These are phyloP conservation scores for Caenorhabditis plicata DNA, from an alignment of 2,888 invertebrate genomes.

Conservation along the genomic window DNA sequence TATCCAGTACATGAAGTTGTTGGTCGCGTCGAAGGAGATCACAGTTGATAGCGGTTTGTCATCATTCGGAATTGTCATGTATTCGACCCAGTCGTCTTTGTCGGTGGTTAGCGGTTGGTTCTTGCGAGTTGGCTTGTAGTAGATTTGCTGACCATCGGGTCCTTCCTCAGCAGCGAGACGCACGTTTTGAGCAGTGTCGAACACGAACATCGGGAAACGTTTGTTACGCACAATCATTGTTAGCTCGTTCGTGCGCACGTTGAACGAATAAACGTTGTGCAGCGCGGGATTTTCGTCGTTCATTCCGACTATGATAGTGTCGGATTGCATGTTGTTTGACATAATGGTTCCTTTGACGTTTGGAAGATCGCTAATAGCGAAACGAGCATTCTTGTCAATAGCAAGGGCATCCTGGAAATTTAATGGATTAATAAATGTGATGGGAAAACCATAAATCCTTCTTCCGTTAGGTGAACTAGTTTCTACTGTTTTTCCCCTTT, in stretches of 20 bases:
- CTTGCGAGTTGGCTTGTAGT: conserved; percentile 29
- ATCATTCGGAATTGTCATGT: conserved; percentile 54
- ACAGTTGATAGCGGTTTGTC: conserved; percentile 61
- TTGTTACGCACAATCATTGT: conserved; percentile 49
- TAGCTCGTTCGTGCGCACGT: conserved; percentile 57
- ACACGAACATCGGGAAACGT: conserved; percentile 57
- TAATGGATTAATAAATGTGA: not conserved
- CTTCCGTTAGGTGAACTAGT: too few species aligned
- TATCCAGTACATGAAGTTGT: conserved; percentile 61
- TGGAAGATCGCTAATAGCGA: conserved; percentile 49
- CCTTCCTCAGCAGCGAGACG: conserved; percentile 57
- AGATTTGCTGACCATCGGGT: conserved; percentile 51
- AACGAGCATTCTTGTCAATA: conserved; percentile 14
- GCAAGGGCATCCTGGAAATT: conserved; percentile 9
- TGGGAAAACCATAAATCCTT: not conserved
- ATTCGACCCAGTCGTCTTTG: conserved; percentile 54
- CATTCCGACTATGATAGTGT: conserved; percentile 53
- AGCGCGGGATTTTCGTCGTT: conserved; percentile 62
- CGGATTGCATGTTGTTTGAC: conserved; percentile 54
- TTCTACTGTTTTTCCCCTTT: too few species aligned
- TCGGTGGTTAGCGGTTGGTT: conserved; percentile 43
- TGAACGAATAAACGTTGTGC: conserved; percentile 61
- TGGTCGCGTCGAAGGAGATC: conserved; percentile 59
- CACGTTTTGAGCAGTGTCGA: conserved; percentile 57
- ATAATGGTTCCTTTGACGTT: conserved; percentile 58